Percentiles rank a stretch among this genome's conserved stretches.
Evolutionary conservation across 2,113 vertebrate species (phyloP).

Genomic region (Cariama cristata): DNA sequence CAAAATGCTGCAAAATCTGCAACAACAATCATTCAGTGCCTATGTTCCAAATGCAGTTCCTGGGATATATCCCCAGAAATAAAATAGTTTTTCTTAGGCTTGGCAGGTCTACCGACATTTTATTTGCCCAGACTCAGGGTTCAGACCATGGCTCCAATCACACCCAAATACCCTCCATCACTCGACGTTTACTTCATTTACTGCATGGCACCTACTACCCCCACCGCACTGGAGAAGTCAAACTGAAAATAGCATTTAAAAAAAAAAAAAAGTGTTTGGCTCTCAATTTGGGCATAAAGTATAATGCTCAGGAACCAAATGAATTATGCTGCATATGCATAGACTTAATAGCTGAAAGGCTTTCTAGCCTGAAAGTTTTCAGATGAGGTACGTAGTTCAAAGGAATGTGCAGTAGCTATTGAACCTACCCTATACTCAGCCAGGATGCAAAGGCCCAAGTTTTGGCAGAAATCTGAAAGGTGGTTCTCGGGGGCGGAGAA

Average conservation of each 20-base stretch:
- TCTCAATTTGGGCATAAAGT: background rate
- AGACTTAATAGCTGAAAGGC: background rate
- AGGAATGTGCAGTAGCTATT: background rate
- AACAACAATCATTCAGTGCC: background rate
- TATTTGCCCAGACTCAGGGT: background rate
- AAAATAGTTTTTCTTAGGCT: background rate
- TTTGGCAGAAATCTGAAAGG: background rate
- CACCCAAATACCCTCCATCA: background rate
- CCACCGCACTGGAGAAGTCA: background rate
- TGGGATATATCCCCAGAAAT: background rate
- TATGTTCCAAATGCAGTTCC: background rate
- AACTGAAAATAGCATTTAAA: background rate
- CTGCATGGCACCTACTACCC: background rate
- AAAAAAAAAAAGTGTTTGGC: background rate
- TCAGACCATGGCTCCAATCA: background rate
- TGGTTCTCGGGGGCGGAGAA: fast-evolving
- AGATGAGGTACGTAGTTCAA: background rate
- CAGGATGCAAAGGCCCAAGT: background rate
- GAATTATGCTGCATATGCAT: background rate
- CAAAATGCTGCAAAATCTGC: background rate
- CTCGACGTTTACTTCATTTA: background rate
- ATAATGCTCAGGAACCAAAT: background rate
- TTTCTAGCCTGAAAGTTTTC: background rate
- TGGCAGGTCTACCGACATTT: background rate
- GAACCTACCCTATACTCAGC: background rate